Conservation (phyloP, 1,140 invertebrate species). For the Melanaphis sacchari region DNA sequence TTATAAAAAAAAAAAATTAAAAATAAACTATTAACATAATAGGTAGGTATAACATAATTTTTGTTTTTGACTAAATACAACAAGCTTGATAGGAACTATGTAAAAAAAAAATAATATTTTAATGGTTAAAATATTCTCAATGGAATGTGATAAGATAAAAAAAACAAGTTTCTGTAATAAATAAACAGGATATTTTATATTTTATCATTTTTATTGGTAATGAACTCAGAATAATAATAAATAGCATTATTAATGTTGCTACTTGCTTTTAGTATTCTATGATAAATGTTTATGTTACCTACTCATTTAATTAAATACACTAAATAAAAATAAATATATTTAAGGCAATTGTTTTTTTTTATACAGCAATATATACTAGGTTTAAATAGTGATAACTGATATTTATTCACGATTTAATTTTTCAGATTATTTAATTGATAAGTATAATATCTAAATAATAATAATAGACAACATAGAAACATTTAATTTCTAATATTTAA, state of each 20-base stretch:
- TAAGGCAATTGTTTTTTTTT: neutral
- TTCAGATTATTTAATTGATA: neutral
- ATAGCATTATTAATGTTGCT: neutral
- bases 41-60: neutral
- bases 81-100: neutral
- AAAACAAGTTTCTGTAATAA: conserved; percentile 44
- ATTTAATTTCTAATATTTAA: neutral
- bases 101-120: conserved; percentile 23
- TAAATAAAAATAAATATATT: neutral
- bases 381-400: neutral
- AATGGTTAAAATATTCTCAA: conserved; percentile 32
- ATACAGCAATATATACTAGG: neutral
- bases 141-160: conserved; percentile 49
- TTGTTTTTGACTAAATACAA: conserved; percentile 17
- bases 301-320: neutral
- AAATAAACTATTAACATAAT: neutral
- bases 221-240: conserved; percentile 27
- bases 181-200: conserved; percentile 39
- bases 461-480: neutral
- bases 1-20: neutral
- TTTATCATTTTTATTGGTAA: conserved; percentile 37
- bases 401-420: neutral
- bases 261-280: conserved; percentile 4
- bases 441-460: neutral
- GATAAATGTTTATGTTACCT: neutral